Base-by-base conservation (phyloP, 2,888 invertebrate genomes). In the Dascillus cervinus region DNA sequence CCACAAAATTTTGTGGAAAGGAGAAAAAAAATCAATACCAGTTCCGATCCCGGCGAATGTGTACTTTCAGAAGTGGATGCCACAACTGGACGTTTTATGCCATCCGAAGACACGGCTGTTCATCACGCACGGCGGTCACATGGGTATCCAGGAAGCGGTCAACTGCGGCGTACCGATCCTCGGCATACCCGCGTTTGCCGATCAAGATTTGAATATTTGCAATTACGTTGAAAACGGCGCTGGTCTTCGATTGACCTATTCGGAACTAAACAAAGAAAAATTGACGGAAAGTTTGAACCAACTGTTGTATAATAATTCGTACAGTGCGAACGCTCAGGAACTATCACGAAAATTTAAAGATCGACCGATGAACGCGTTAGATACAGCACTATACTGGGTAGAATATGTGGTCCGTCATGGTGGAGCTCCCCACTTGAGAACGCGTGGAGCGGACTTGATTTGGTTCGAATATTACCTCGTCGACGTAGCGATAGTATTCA, bases 71-170 rank as follows among this genome's bases (percentile, higher is more conserved):
- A 25, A 33, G 3, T 43, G 42, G 42, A 25, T 41, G 10, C 26
- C 34, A 21, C 37, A 35, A 22, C 2, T 22, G 11, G 34, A 39
- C 28, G 23, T 47, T 24, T 27, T 39, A 15, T 37, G 41, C 21
- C 73, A 77, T 43, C 67, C 67, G 2, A 72, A 73, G 40, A 66
- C 72, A 1, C 67, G 65, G 43, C 50, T 73, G 31, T 76, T 77
- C 50, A 71, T 78, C 52, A 72, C 75, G 1, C 77, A 77, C 56
- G 77, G 77, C 3, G 77, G 77, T 3, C 61, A 75, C 21, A 66
- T 75, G 34, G 73, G 75, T 22, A 70, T 73, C 1, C 74, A 74
- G 50, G 77, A 76, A 50, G 70, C 74, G 1, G 70, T 71, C 11
- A 70, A 70, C 13, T 71, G 72, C 43, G 73, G 68, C 1, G 69